Evolutionary conservation across 2,888 invertebrate species (phyloP).

Genomic region (Trileptium ribeirensis): DNA sequence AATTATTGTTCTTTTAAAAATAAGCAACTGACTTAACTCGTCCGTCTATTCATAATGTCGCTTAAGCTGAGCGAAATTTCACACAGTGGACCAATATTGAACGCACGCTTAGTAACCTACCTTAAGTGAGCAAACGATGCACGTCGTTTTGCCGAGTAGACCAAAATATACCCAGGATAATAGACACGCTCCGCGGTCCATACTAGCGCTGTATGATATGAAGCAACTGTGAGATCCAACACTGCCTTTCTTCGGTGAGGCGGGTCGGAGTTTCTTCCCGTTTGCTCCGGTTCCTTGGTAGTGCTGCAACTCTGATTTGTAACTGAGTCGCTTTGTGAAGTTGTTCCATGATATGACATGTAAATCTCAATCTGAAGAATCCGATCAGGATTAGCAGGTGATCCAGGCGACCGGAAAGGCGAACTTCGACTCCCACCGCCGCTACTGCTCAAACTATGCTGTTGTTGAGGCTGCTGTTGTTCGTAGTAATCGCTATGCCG

Average conservation of each 20-base stretch:
- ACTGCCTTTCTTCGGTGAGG: conserved; percentile 60
- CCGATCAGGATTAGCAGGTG: background rate
- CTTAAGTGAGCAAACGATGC: conserved; percentile 84
- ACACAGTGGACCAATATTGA: too few relatives aligned
- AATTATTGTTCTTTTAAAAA: too few relatives aligned
- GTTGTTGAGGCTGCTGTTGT: too few relatives aligned
- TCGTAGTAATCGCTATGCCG: too few relatives aligned
- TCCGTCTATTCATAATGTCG: too few relatives aligned
- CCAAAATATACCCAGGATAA: conserved; percentile 87
- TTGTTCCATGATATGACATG: background rate
- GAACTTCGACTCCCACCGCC: too few relatives aligned
- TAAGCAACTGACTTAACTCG: too few relatives aligned
- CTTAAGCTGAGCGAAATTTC: too few relatives aligned
- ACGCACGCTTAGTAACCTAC: too few relatives aligned
- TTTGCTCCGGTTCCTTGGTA: background rate
- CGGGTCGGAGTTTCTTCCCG: conserved; percentile 77
- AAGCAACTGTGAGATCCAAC: conserved; percentile 72
- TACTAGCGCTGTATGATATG: conserved; percentile 75
- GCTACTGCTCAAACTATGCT: too few relatives aligned
- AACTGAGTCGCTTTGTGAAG: background rate
- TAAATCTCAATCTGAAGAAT: background rate
- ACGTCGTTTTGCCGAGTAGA: conserved; percentile 87
- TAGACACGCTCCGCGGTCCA: background rate
- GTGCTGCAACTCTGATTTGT: background rate
- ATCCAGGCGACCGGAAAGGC: too few relatives aligned